Evolutionary conservation across 2,888 invertebrate genomes (phyloP), one percentile per base, ranked within the genome.

Genomic region (Acrobasis suavella): DNA sequence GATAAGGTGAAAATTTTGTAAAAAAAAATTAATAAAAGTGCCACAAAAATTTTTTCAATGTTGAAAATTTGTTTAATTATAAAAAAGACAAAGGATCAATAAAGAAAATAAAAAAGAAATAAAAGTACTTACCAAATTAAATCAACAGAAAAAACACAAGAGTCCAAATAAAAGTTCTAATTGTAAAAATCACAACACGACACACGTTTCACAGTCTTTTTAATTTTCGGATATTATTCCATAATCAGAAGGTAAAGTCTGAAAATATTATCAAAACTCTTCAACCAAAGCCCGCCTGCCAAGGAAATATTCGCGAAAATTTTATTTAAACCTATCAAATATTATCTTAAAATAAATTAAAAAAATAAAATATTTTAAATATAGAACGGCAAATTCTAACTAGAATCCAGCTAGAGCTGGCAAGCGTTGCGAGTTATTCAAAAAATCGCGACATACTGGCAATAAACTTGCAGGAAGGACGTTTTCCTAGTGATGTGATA

Each of bases 141-240:
- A 75, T 70, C 75, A 77, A 85, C 78, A 72, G 73, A 78, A 76
- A 73, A 83, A 83, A 83, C 87, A 87, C 78, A 77, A 75, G 70
- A 84, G 87, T 91, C 90, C 90, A 86, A 83, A 71, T 60, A 75
- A 72, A 76, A 74, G 81, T 62, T 50, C 49, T 79, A 82, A 82
- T 81, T 73, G 72, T 72, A 74, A 76, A 78, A 78, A 85, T 82
- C 91, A 91, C 91, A 84, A 87, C 91, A 92, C 91, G 87, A 79
- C 91, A 89, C 91, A 83, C 81, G 73, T 73, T 91, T 91, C 91
- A 82, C 72, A 87, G 87, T 91, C 74, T 81, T 81, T 81, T 76
- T 81, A 76, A 77, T 78, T 72, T 67, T 79, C 69, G 68, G 71
- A 74, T 72, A 77, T 77, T 82, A 82, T 76, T 78, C 74, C 88